Conservation (phyloP, 2,888 invertebrate genomes). For the Himalopsyche kuldschensis region DNA sequence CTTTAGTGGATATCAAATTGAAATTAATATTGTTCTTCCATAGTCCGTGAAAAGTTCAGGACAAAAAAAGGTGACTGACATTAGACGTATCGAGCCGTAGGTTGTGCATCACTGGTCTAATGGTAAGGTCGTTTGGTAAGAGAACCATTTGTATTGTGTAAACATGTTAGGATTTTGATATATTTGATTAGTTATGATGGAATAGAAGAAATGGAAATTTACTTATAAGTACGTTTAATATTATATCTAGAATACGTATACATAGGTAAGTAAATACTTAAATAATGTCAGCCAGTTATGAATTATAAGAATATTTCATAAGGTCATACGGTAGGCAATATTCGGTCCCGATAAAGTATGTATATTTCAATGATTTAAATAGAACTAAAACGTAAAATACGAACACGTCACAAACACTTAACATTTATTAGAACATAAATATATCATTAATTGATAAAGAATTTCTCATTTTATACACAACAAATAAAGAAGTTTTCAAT, state of each 20-base stretch:
- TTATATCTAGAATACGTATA: not conserved
- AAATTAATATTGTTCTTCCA: too few relatives aligned
- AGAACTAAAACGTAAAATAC: not conserved
- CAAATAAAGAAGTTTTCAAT: too few relatives aligned
- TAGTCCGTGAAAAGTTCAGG: too few relatives aligned
- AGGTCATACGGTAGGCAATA: conserved; percentile 18
- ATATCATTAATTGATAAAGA: too few relatives aligned
- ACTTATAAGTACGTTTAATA: not conserved
- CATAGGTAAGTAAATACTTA: not conserved
- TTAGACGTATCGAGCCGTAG: too few relatives aligned
- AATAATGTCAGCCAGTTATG: conserved; percentile 1
- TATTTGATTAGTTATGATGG: not conserved
- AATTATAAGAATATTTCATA: conserved; percentile 9
- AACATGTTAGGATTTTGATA: not conserved
- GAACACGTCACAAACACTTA: too few relatives aligned
- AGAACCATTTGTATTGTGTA: not conserved
- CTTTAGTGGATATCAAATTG: too few relatives aligned
- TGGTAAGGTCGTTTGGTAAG: too few relatives aligned
- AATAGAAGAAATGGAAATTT: not conserved
- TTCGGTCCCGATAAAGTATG: conserved; percentile 16
- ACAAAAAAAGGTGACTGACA: too few relatives aligned
- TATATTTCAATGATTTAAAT: not conserved
- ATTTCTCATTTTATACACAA: too few relatives aligned
- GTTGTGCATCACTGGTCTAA: too few relatives aligned
- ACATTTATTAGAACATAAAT: too few relatives aligned